Evolutionary conservation across 2,888 invertebrate species (phyloP).

Genomic region (Timema cristinae): DNA sequence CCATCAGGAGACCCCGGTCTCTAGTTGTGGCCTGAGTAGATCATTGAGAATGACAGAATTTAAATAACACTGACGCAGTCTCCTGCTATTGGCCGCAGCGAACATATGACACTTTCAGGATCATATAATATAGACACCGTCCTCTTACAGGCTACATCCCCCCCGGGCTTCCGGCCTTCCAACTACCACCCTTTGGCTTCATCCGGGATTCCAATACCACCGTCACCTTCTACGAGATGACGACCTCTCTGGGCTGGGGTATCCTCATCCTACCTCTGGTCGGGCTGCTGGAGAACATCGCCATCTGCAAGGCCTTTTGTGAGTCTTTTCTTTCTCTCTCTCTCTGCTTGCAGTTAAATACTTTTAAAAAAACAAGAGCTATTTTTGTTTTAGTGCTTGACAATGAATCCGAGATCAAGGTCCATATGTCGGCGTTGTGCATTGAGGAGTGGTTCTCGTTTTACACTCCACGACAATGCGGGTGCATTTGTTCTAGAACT

Average conservation of each 20-base stretch:
- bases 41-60: too few relatives aligned
- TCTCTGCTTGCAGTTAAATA: neutral
- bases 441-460: too few relatives aligned
- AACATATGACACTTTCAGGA: too few relatives aligned
- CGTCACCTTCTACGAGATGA: constrained; percentile 64
- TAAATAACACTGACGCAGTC: too few relatives aligned
- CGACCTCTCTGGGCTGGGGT: constrained; percentile 76
- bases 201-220: constrained; percentile 53
- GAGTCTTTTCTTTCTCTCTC: constrained; percentile 40
- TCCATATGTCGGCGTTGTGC: too few relatives aligned
- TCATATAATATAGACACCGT: too few relatives aligned
- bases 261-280: constrained; percentile 82
- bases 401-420: too few relatives aligned
- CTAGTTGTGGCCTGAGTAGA: too few relatives aligned
- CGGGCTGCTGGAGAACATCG: constrained; percentile 84
- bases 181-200: constrained; percentile 64
- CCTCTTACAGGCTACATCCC: constrained; percentile 60
- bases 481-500: too few relatives aligned
- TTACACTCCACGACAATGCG: too few relatives aligned
- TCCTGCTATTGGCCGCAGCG: too few relatives aligned
- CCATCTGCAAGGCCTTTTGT: constrained; percentile 92
- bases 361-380: neutral
- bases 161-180: constrained; percentile 65
- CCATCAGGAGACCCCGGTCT: too few relatives aligned
- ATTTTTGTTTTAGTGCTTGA: neutral